phyloP scores from a whole-genome alignment of 2,113 vertebrate genomes.

The Trochalopteron elliotii region DNA sequence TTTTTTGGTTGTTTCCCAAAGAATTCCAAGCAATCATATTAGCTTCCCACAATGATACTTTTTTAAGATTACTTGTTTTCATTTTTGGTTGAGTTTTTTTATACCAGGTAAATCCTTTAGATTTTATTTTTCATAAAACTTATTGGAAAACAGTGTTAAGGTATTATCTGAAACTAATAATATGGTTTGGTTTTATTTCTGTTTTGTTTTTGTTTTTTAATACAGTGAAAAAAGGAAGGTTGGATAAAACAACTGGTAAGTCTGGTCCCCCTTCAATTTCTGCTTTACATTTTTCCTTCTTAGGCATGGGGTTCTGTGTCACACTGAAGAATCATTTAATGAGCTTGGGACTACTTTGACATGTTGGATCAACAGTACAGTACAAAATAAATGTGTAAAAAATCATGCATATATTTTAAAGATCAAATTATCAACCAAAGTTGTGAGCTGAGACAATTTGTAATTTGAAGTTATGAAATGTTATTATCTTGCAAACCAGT shows the following conservation, averaged over 20 bases:
- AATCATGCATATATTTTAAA: neutral
- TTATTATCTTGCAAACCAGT: neutral
- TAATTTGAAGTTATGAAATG: neutral
- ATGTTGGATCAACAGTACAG: neutral
- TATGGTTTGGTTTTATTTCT: neutral
- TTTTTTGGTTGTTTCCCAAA: neutral
- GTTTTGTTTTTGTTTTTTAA: neutral
- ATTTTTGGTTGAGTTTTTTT: neutral
- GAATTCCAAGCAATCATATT: neutral
- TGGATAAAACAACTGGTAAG: slow-evolving; percentile 63
- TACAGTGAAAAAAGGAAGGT: slow-evolving; percentile 67
- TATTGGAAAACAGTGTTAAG: neutral
- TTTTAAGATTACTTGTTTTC: neutral
- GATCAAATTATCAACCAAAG: neutral
- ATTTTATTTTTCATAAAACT: neutral
- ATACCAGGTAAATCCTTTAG: neutral
- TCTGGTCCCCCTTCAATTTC: neutral
- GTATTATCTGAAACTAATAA: neutral
- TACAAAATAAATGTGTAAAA: neutral
- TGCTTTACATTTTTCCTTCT: neutral
- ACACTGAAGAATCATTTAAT: neutral
- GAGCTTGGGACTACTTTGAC: neutral
- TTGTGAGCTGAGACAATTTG: neutral
- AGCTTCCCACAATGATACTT: neutral
- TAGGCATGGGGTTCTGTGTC: neutral